Percentiles rank a stretch among this genome's conserved stretches.
Conservation (phyloP, 2,888 invertebrate genomes). For the Aphidoletes aphidimyza region DNA sequence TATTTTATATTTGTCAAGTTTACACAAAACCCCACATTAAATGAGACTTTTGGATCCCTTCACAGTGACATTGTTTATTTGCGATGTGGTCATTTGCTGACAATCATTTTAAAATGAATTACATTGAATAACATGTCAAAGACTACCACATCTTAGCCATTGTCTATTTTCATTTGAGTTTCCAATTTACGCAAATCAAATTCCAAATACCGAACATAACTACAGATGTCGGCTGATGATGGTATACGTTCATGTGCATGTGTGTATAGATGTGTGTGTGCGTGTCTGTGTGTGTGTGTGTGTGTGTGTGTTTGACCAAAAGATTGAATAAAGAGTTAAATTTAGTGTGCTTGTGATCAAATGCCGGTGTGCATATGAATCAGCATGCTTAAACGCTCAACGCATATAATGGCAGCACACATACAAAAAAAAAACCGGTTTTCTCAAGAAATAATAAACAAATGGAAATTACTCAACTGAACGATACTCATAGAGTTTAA, state of each 20-base stretch:
- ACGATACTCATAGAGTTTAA: not conserved
- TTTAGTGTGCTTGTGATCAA: not conserved
- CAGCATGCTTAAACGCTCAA: not conserved
- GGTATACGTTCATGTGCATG: not conserved
- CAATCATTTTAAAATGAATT: no score
- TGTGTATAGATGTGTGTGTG: not conserved
- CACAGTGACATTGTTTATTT: no score
- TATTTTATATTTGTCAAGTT: no score
- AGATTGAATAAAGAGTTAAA: not conserved
- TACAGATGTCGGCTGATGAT: not conserved
- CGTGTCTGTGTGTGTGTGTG: not conserved
- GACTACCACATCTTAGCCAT: no score
- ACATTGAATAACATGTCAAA: no score
- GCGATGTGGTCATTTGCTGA: no score
- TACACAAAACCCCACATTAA: no score
- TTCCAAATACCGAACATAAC: not conserved
- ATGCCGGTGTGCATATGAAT: conserved; percentile 25
- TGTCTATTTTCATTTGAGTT: not conserved
- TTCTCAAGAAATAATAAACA: conserved; percentile 1
- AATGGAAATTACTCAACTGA: not conserved
- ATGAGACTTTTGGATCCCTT: no score
- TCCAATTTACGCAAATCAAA: not conserved
- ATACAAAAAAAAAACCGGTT: conserved; percentile 37
- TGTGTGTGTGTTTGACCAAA: not conserved
- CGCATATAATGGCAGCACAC: not conserved